A percentile compares a stretch with the other conserved stretches of the same genome.
These are phyloP conservation scores for Myotis yumanensis DNA, from an alignment of 2,113 vertebrate genomes.

Conservation along the genomic window DNA sequence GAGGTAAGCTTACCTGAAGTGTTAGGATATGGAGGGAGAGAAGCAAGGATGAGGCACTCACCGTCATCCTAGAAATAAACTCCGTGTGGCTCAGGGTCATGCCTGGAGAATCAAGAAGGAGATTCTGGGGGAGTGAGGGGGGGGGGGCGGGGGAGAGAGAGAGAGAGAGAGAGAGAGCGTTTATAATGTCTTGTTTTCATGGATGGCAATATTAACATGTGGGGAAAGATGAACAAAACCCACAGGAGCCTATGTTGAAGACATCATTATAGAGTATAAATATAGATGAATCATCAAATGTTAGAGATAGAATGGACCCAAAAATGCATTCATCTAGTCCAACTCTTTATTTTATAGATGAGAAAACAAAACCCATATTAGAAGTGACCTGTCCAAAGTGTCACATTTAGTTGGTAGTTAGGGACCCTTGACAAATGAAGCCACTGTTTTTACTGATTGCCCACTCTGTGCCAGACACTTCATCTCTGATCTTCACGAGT, in stretches of 20 bases:
- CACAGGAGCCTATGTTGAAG: neutral
- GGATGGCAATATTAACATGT: neutral
- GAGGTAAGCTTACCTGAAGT: neutral
- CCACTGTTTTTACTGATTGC: neutral
- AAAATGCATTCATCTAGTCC: neutral
- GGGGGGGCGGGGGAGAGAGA: too few species aligned
- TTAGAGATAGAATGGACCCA: neutral
- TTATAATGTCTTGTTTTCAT: neutral
- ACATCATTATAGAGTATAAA: neutral
- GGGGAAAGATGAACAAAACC: neutral
- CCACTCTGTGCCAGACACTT: neutral
- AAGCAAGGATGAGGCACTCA: neutral
- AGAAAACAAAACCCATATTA: neutral
- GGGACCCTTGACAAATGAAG: neutral
- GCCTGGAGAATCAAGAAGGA: neutral
- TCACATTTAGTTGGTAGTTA: neutral
- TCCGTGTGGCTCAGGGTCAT: neutral
- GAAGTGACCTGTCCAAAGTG: neutral
- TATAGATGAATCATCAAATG: neutral
- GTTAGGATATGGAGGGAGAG: neutral
- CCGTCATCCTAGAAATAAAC: neutral
- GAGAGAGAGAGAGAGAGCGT: neutral
- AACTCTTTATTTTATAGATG: neutral
- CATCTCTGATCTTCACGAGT: neutral
- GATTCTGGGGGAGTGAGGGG: neutral